These are phyloP conservation scores for Xanthostigma xanthostigma DNA, from an alignment of 2,888 invertebrate species.

Conservation along the genomic window DNA sequence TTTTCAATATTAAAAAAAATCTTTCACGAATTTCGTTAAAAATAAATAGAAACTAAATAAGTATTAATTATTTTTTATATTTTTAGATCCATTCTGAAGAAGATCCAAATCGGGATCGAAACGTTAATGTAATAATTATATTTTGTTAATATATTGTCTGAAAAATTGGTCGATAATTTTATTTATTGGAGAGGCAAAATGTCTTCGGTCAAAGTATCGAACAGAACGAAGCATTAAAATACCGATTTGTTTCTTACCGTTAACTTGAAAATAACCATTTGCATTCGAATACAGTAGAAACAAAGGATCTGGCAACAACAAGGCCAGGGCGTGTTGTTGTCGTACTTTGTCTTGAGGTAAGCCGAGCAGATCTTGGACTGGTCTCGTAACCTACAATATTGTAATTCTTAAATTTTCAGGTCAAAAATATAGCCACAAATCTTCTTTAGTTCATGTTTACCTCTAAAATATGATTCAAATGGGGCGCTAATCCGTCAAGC, in stretches of 20 bases:
- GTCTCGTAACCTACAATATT: slow-evolving; percentile 56
- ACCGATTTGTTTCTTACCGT: slow-evolving; percentile 31
- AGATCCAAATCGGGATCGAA: no score
- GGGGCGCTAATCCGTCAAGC: slow-evolving; percentile 69
- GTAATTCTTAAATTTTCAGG: not conserved
- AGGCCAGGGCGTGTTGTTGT: slow-evolving; percentile 59
- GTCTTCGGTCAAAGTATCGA: not conserved
- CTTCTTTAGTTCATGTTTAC: slow-evolving; percentile 19
- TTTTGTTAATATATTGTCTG: no score
- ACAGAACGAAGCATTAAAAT: slow-evolving; percentile 5
- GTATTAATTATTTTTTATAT: no score
- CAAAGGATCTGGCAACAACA: slow-evolving; percentile 63
- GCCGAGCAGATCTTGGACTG: slow-evolving; percentile 76
- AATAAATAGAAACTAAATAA: no score
- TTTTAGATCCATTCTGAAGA: no score
- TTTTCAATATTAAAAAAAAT: no score
- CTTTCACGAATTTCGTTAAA: no score
- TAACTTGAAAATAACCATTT: slow-evolving; percentile 66
- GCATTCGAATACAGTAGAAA: slow-evolving; percentile 79
- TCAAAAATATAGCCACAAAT: not conserved
- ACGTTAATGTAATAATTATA: no score
- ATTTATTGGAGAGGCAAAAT: slow-evolving; percentile 8
- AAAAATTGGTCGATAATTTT: no score
- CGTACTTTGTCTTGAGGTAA: slow-evolving; percentile 64
- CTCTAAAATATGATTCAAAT: slow-evolving; percentile 52